Conservation (phyloP, 1,140 invertebrate genomes). For the Magallana ariakensis region DNA sequence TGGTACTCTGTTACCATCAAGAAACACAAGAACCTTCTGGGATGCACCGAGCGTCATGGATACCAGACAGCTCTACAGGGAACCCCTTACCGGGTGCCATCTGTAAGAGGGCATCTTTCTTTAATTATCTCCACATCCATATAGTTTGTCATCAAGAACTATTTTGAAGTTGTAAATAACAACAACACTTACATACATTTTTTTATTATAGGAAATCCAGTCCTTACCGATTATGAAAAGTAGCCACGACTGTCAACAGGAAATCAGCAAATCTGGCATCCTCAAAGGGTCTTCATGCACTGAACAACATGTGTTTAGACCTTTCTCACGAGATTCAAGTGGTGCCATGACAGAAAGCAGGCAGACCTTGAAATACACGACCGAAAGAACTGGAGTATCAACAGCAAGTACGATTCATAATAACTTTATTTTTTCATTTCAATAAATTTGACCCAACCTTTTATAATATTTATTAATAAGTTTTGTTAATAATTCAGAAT, state of each 20-base stretch:
- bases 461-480: too few species aligned
- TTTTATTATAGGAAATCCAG: conserved; percentile 84
- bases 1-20: conserved; percentile 87
- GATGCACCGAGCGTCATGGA: conserved; percentile 87
- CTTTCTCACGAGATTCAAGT: conserved; percentile 88
- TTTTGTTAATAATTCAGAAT: too few species aligned
- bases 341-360: conserved; percentile 85
- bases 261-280: conserved; percentile 89
- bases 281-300: conserved; percentile 87
- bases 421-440: too few species aligned
- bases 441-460: too few species aligned
- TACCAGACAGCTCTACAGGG: conserved; percentile 74
- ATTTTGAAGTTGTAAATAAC: background rate
- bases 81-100: conserved; percentile 70
- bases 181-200: background rate
- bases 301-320: conserved; percentile 89
- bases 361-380: conserved; percentile 82
- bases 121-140: too few species aligned
- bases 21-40: conserved; percentile 88
- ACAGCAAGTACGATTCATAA: conserved; percentile 45
- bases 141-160: too few species aligned
- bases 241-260: conserved; percentile 88
- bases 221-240: conserved; percentile 89
- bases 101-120: conserved; percentile 64
- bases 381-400: conserved; percentile 52